Percentiles rank a stretch among this genome's conserved stretches.
These are phyloP conservation scores for Plagodis dolabraria DNA, from an alignment of 2,888 invertebrate genomes.

Conservation along the genomic window DNA sequence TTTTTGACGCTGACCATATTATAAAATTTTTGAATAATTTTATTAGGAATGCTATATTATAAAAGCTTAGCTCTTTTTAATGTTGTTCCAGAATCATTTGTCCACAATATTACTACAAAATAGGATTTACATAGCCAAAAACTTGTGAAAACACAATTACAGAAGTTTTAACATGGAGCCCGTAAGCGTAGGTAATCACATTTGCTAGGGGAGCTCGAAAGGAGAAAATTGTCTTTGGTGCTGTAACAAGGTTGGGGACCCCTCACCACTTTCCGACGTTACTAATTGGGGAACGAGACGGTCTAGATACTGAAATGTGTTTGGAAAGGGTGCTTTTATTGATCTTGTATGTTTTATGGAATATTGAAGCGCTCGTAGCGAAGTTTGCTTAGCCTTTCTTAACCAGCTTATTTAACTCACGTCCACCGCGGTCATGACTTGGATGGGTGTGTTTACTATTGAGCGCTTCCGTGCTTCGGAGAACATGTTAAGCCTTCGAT, in stretches of 20 bases:
- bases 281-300: conserved; percentile 40
- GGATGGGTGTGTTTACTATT: too few species aligned
- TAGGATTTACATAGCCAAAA: conserved; percentile 75
- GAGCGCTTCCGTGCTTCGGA: too few species aligned
- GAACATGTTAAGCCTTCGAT: too few species aligned
- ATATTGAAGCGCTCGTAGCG: too few species aligned
- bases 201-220: conserved; percentile 70
- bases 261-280: conserved; percentile 46
- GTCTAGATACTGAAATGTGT: conserved; percentile 34
- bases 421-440: too few species aligned
- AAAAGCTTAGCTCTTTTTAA: too few species aligned
- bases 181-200: conserved; percentile 76
- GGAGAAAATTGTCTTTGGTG: conserved; percentile 74
- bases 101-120: conserved; percentile 62
- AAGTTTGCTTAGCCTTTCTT: too few species aligned
- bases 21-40: too few species aligned
- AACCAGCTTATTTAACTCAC: too few species aligned
- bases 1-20: too few species aligned
- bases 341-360: conserved; percentile 5
- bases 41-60: too few species aligned
- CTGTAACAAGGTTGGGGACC: conserved; percentile 63
- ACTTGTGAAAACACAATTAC: conserved; percentile 77
- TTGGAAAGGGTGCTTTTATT: conserved; percentile 24
- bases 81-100: conserved; percentile 37
- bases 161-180: conserved; percentile 75